A percentile compares a stretch with the other conserved stretches of the same genome.
phyloP scores from a whole-genome alignment of 2,888 invertebrate species.

The Ryuthela nishihirai region DNA sequence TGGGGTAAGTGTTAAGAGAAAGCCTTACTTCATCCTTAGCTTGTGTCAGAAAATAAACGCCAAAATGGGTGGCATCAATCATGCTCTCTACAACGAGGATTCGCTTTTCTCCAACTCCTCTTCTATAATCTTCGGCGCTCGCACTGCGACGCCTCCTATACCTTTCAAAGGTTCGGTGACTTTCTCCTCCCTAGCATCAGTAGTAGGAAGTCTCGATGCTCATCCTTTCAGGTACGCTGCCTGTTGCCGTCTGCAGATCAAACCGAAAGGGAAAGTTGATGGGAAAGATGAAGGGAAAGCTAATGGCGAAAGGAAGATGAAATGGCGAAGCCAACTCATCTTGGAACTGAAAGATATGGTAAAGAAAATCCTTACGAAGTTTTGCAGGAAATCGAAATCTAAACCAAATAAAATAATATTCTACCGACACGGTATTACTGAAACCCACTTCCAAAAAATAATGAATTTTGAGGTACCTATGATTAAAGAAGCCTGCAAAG shows the following conservation, averaged over 20 bases:
- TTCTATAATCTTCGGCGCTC: no score
- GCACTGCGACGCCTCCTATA: no score
- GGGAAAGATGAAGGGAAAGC: no score
- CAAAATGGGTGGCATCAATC: no score
- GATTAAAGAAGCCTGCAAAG: constrained; percentile 45
- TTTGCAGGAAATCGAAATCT: constrained; percentile 22
- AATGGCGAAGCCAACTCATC: not conserved
- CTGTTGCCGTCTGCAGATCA: not conserved
- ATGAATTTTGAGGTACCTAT: constrained; percentile 45
- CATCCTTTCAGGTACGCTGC: not conserved
- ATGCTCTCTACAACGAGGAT: no score
- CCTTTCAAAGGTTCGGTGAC: no score
- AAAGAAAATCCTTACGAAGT: constrained; percentile 17
- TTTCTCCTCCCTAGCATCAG: not conserved
- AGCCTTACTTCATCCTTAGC: no score
- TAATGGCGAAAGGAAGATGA: no score
- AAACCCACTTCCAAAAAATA: constrained; percentile 46
- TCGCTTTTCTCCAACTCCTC: no score
- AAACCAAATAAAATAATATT: constrained; percentile 47
- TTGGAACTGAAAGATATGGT: not conserved
- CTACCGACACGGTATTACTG: constrained; percentile 47
- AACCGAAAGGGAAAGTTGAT: no score
- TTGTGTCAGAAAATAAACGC: no score
- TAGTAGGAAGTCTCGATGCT: not conserved
- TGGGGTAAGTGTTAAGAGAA: no score